Evolutionary conservation across 2,797 vertebrate species (phyloP).

Genomic region (Orientallactaga sibirica): DNA sequence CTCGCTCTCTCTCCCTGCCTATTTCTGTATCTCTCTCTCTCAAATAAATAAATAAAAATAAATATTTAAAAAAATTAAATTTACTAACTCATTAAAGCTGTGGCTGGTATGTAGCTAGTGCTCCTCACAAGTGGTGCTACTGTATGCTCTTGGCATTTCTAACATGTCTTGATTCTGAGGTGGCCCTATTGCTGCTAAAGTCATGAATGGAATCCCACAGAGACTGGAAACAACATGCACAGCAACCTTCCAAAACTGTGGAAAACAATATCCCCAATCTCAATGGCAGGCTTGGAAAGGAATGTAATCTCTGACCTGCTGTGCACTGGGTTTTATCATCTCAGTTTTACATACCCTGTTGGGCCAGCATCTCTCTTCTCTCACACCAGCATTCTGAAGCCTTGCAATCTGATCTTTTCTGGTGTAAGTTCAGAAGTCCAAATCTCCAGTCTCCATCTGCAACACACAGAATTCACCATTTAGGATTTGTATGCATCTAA

Average conservation of each 20-base stretch:
- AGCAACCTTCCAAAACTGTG: not conserved
- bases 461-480: conserved; percentile 10
- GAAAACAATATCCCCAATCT: not conserved
- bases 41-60: too few species aligned
- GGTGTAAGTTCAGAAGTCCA: not conserved
- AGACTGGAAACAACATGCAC: not conserved
- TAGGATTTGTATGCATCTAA: not conserved
- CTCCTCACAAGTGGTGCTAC: not conserved
- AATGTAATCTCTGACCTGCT: too few species aligned
- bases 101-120: not conserved
- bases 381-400: not conserved
- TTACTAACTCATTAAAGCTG: not conserved
- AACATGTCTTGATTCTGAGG: not conserved
- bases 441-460: conserved; percentile 63
- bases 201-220: not conserved
- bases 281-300: not conserved
- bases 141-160: not conserved
- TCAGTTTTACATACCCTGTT: conserved; percentile 49
- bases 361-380: conserved; percentile 8
- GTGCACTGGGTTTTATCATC: not conserved
- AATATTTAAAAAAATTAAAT: not conserved
- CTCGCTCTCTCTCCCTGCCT: too few species aligned
- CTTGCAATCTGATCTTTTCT: not conserved
- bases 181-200: not conserved
- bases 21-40: too few species aligned